A percentile compares a stretch with the other conserved stretches of the same genome.
These are phyloP conservation scores for Myripristis murdjan DNA, from an alignment of 2,797 vertebrate genomes.

Conservation along the genomic window DNA sequence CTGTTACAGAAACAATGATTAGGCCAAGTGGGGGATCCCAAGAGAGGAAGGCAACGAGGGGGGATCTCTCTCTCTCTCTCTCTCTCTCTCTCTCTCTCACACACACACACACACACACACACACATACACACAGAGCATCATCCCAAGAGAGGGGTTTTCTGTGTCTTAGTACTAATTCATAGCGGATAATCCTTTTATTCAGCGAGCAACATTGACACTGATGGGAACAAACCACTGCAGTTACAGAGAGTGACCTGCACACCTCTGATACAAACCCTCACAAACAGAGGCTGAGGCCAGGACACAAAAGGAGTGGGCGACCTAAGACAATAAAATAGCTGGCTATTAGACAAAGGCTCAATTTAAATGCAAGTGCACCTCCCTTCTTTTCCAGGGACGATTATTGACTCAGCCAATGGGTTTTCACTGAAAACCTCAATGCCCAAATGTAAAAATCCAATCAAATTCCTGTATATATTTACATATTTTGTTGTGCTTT, in stretches of 20 bases:
- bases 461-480: constrained; percentile 61
- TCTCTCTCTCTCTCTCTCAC: constrained; percentile 29
- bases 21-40: constrained; percentile 83
- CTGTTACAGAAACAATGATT: constrained; percentile 92
- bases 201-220: constrained; percentile 57
- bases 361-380: constrained; percentile 38
- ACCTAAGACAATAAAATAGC: constrained; percentile 23
- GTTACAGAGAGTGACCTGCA: constrained; percentile 57
- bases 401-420: constrained; percentile 34
- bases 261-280: constrained; percentile 19
- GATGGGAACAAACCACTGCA: constrained; percentile 45
- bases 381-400: constrained; percentile 23
- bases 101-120: constrained; percentile 36
- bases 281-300: no score
- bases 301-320: constrained; percentile 4
- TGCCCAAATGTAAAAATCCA: constrained; percentile 60
- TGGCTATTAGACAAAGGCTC: constrained; percentile 15
- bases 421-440: constrained; percentile 20
- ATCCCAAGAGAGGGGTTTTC: constrained; percentile 74
- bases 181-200: constrained; percentile 78
- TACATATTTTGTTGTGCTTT: constrained; percentile 64
- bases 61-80: no score
- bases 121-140: constrained; percentile 46
- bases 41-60: constrained; percentile 69
- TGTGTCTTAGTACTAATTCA: constrained; percentile 83